Conservation (phyloP, 2,797 vertebrate species). For the Amniataba percoides region DNA sequence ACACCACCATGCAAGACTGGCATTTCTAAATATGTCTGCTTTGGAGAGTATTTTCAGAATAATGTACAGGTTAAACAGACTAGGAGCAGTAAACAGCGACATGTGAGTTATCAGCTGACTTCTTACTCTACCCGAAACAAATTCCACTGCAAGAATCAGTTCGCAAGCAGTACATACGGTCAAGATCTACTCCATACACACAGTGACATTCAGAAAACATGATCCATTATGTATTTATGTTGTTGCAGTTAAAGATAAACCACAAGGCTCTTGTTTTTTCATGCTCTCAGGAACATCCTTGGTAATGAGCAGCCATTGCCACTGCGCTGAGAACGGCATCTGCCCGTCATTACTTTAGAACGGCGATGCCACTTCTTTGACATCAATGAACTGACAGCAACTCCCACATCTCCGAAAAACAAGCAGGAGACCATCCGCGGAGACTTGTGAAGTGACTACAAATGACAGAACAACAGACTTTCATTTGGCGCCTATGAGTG, state of each 20-base stretch:
- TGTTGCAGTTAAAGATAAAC: constrained; percentile 32
- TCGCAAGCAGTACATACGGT: background rate
- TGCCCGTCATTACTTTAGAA: constrained; percentile 53
- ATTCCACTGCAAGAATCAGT: constrained; percentile 13
- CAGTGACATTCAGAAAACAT: constrained; percentile 10
- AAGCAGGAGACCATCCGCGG: constrained; percentile 43
- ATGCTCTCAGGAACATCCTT: constrained; percentile 37
- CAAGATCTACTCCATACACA: background rate
- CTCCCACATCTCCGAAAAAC: constrained; percentile 48
- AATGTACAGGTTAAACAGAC: background rate
- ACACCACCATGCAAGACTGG: background rate
- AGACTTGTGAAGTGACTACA: constrained; percentile 32
- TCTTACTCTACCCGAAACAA: constrained; percentile 12
- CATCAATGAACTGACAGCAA: constrained; percentile 54
- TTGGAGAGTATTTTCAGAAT: background rate
- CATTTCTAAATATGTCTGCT: constrained; percentile 11
- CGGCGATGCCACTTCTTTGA: constrained; percentile 46
- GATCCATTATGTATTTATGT: background rate
- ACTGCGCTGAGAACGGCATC: constrained; percentile 40
- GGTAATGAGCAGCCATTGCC: constrained; percentile 48
- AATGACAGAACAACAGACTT: constrained; percentile 41
- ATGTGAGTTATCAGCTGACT: background rate
- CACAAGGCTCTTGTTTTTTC: constrained; percentile 8
- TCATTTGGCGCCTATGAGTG: constrained; percentile 34
- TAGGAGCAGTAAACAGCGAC: background rate